phyloP scores from a whole-genome alignment of 1,140 invertebrate species.

The Zophobas morio region DNA sequence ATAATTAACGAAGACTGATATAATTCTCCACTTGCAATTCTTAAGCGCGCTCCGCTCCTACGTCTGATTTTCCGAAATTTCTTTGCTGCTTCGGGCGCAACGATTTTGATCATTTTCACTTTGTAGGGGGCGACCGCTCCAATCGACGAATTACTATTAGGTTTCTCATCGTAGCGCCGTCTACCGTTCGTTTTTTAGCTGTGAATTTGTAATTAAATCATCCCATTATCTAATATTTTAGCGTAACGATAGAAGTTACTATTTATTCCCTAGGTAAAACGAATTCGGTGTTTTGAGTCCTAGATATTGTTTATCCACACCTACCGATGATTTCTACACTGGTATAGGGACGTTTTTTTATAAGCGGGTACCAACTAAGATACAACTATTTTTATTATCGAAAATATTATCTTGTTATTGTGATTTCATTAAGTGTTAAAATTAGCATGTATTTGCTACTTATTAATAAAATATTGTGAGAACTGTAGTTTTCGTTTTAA shows the following conservation, averaged over 20 bases:
- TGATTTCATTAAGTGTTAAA: constrained; percentile 68
- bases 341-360: constrained; percentile 53
- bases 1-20: constrained; percentile 17
- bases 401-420: constrained; percentile 43
- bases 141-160: constrained; percentile 15
- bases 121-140: not conserved
- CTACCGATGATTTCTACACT: constrained; percentile 51
- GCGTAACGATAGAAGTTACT: constrained; percentile 30
- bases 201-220: constrained; percentile 46
- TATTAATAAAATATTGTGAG: constrained; percentile 54
- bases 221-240: constrained; percentile 32
- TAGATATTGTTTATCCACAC: constrained; percentile 38
- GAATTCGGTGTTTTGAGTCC: constrained; percentile 45
- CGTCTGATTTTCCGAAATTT: not conserved
- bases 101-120: not conserved
- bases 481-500: constrained; percentile 39
- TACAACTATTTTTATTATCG: constrained; percentile 57
- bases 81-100: constrained; percentile 12
- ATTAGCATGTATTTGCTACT: constrained; percentile 66
- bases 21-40: not conserved
- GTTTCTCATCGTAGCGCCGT: constrained; percentile 16
- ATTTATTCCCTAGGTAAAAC: constrained; percentile 23
- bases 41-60: not conserved
- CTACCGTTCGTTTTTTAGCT: constrained; percentile 25
- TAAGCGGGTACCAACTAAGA: constrained; percentile 61